Conservation (phyloP, 2,113 vertebrate species). For the Meriones unguiculatus region DNA sequence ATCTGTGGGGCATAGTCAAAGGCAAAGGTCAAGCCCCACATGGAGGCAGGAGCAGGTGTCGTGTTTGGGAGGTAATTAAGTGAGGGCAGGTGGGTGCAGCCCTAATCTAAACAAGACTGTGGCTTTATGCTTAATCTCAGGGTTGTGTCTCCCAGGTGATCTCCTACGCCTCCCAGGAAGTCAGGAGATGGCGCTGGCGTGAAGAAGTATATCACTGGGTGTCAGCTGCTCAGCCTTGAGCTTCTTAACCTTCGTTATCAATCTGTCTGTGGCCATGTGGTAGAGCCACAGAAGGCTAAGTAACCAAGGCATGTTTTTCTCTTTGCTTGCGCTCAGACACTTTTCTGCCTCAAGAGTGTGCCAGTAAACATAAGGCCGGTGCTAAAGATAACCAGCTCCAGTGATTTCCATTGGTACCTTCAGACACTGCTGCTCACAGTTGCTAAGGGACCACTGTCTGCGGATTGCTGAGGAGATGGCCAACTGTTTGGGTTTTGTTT, state of each 20-base stretch:
- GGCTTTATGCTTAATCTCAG: not conserved
- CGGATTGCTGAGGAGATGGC: conserved; percentile 41
- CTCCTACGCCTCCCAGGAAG: not conserved
- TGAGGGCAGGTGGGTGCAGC: not conserved
- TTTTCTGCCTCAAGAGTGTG: conserved; percentile 50
- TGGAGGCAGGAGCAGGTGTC: not conserved
- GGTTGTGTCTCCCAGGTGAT: not conserved
- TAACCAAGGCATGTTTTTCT: conserved; percentile 25
- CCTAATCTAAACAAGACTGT: not conserved
- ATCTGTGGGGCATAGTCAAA: not conserved
- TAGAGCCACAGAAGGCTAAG: not conserved
- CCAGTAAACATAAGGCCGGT: conserved; percentile 66
- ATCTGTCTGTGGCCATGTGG: not conserved
- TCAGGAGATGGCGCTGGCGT: not conserved
- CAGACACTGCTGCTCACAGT: conserved; percentile 66
- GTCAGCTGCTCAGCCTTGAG: not conserved
- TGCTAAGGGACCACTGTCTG: conserved; percentile 49
- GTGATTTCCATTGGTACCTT: conserved; percentile 66
- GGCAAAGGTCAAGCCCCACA: not conserved
- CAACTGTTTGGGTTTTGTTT: conserved; percentile 74
- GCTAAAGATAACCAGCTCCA: conserved; percentile 63
- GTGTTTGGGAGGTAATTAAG: not conserved
- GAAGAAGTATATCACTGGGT: not conserved
- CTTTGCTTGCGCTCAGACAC: not conserved
- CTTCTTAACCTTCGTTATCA: not conserved